Evolutionary conservation across 2,888 invertebrate genomes (phyloP).

Genomic region (Drosophila barbarae): DNA sequence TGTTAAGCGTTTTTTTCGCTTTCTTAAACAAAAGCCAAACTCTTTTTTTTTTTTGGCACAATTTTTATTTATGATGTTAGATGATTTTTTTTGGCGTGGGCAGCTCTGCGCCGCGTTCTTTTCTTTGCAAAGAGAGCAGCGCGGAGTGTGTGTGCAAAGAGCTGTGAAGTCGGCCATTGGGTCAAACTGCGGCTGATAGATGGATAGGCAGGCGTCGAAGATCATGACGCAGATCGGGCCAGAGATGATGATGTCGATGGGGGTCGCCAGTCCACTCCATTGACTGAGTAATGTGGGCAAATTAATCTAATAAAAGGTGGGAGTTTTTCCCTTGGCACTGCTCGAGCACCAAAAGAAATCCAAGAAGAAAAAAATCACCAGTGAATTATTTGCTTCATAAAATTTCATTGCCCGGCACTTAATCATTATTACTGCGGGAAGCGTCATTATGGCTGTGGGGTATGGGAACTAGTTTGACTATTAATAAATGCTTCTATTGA

Average conservation of each 20-base stretch:
- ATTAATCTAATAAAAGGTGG: slow-evolving; percentile 72
- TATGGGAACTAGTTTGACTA: slow-evolving; percentile 41
- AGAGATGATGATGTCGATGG: slow-evolving; percentile 40
- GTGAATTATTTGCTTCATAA: slow-evolving; percentile 58
- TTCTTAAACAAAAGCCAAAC: slow-evolving; percentile 35
- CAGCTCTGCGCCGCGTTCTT: slow-evolving; percentile 56
- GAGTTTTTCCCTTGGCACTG: slow-evolving; percentile 44
- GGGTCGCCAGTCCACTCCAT: slow-evolving; percentile 49
- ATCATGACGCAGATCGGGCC: slow-evolving; percentile 29
- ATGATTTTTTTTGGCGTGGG: slow-evolving; percentile 19
- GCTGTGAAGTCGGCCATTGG: slow-evolving; percentile 74
- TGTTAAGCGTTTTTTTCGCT: slow-evolving; percentile 46
- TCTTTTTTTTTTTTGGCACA: slow-evolving; percentile 31
- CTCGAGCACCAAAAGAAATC: slow-evolving; percentile 15
- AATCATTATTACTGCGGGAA: slow-evolving; percentile 40
- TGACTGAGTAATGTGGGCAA: slow-evolving; percentile 65
- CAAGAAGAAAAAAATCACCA: slow-evolving; percentile 1
- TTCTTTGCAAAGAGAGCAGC: slow-evolving; percentile 19
- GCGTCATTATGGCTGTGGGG: slow-evolving; percentile 12
- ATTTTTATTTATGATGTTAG: slow-evolving; percentile 26
- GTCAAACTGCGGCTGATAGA: slow-evolving; percentile 70
- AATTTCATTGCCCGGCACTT: slow-evolving; percentile 48
- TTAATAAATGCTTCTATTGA: slow-evolving; percentile 40
- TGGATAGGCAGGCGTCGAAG: slow-evolving; percentile 63
- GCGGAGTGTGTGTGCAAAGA: slow-evolving; percentile 52